Conservation (phyloP, 2,888 invertebrate genomes). For the Rapana venosa region DNA sequence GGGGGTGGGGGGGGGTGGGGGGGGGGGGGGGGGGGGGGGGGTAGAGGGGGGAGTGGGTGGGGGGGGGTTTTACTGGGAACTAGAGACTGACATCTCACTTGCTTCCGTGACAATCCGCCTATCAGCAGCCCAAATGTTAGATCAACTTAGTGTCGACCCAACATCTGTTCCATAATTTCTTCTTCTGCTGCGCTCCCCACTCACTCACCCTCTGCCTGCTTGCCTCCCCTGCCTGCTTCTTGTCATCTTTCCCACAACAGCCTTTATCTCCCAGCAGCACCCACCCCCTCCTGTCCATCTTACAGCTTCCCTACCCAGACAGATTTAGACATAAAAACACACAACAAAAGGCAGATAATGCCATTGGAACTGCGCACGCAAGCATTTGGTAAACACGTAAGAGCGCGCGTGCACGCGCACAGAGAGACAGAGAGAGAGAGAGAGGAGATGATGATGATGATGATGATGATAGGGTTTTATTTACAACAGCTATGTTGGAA, state of each 20-base stretch:
- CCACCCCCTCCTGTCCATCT: not conserved
- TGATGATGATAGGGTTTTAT: no score
- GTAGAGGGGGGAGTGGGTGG: not conserved
- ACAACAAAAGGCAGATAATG: not conserved
- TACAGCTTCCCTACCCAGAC: not conserved
- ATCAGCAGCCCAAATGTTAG: constrained; percentile 22
- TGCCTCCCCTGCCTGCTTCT: no score
- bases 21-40: not conserved
- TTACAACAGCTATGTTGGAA: no score
- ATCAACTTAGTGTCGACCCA: constrained; percentile 27
- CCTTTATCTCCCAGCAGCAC: not conserved
- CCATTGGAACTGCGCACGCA: not conserved
- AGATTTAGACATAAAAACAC: no score
- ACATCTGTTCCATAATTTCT: constrained; percentile 37
- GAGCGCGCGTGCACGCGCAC: no score
- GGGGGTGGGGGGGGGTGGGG: not conserved
- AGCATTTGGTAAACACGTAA: not conserved
- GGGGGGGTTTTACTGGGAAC: not conserved
- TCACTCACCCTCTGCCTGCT: not conserved
- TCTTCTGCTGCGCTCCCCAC: not conserved
- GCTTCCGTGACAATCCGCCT: constrained; percentile 8
- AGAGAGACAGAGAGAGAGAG: constrained; percentile 8
- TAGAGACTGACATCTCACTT: constrained; percentile 34
- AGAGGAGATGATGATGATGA: not conserved
- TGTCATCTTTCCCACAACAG: not conserved